Conservation (phyloP, 2,888 invertebrate species). For the Synanthedon vespiformis region DNA sequence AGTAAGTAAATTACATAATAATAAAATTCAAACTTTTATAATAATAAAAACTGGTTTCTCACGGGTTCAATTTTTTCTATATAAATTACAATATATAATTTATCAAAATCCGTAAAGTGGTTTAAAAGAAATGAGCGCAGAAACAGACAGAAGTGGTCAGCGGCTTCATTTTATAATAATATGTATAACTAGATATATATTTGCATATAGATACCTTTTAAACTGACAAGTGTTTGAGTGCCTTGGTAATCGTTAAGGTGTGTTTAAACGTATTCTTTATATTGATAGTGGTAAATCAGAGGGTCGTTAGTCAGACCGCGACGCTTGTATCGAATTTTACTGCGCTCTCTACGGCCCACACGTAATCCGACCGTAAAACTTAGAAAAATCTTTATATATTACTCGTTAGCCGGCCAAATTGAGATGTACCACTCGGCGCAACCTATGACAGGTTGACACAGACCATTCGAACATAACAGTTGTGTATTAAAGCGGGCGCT, state of each 20-base stretch:
- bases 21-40: too few relatives aligned
- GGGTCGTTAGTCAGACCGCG: conserved; percentile 47
- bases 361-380: conserved; percentile 59
- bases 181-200: too few relatives aligned
- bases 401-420: conserved; percentile 30
- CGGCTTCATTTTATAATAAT: too few relatives aligned
- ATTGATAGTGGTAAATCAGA: conserved; percentile 62
- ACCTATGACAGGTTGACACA: conserved; percentile 11
- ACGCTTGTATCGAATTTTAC: conserved; percentile 62
- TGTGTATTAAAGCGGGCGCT: conserved; percentile 44
- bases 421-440: conserved; percentile 19
- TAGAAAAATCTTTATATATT: conserved; percentile 57
- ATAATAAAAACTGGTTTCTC: too few relatives aligned
- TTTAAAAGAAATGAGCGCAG: too few relatives aligned
- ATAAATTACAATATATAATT: too few relatives aligned
- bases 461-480: conserved; percentile 33
- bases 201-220: too few relatives aligned
- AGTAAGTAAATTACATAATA: too few relatives aligned
- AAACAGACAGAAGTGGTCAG: too few relatives aligned
- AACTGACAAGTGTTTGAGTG: too few relatives aligned
- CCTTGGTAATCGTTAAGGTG: conserved; percentile 35
- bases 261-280: conserved; percentile 52
- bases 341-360: conserved; percentile 32
- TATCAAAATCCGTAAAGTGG: too few relatives aligned
- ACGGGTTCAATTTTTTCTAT: too few relatives aligned